Conservation (phyloP, 1,140 invertebrate genomes). For the Bilobella aurantiaca region DNA sequence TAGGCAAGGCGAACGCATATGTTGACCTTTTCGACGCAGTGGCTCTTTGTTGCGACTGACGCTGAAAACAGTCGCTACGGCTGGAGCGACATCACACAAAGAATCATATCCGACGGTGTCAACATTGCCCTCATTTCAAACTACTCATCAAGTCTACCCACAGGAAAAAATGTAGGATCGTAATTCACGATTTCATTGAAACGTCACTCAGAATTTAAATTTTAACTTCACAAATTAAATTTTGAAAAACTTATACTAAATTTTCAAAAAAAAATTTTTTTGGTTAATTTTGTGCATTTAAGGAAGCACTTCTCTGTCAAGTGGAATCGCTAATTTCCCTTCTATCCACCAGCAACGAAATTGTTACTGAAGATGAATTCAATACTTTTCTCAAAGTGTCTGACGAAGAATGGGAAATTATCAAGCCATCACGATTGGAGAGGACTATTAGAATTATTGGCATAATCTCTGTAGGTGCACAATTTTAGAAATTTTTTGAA, state of each 20-base stretch:
- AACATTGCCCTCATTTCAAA: conserved; percentile 73
- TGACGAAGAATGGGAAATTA: conserved; percentile 68
- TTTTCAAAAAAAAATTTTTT: not conserved
- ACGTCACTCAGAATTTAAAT: not conserved
- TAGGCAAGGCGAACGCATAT: conserved; percentile 54
- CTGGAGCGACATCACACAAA: conserved; percentile 42
- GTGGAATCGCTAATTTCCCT: conserved; percentile 51
- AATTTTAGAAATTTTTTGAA: not conserved
- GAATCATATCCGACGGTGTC: conserved; percentile 57
- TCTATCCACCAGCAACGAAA: conserved; percentile 53
- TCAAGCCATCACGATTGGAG: conserved; percentile 51
- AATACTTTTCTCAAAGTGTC: conserved; percentile 59
- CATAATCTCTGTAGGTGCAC: not conserved
- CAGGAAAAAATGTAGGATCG: not conserved
- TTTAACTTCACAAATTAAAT: not conserved
- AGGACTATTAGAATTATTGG: not conserved
- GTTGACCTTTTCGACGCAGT: conserved; percentile 59
- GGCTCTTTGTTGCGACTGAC: conserved; percentile 65
- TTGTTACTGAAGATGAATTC: conserved; percentile 53
- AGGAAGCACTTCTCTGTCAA: conserved; percentile 53
- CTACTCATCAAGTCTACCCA: conserved; percentile 44
- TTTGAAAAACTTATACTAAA: not conserved
- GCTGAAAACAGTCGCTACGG: conserved; percentile 42
- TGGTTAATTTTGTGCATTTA: conserved; percentile 24
- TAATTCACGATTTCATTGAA: not conserved